These are phyloP conservation scores for Bettongia penicillata DNA, from an alignment of 2,113 vertebrate species.

Conservation along the genomic window DNA sequence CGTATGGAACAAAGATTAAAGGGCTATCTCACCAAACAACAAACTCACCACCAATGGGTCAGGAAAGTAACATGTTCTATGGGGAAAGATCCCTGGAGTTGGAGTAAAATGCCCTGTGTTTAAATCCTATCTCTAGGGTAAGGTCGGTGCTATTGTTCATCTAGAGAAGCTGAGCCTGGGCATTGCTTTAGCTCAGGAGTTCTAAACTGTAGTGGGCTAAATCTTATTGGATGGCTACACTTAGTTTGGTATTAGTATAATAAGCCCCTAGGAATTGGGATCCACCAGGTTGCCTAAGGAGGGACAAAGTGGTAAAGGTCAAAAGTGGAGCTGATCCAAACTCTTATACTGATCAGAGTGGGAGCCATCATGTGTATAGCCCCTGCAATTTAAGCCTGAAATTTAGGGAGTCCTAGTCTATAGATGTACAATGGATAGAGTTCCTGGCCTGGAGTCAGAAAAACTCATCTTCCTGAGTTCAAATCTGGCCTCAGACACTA, in stretches of 20 bases:
- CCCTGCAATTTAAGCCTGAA: not conserved
- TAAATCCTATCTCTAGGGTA: not conserved
- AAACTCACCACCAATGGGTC: not conserved
- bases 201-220: not conserved
- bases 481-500: not conserved
- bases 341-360: not conserved
- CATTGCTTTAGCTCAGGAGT: not conserved
- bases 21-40: not conserved
- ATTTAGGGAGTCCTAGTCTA: not conserved
- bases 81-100: not conserved
- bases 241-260: not conserved
- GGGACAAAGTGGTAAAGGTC: not conserved
- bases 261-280: not conserved
- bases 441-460: not conserved
- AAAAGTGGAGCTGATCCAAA: not conserved
- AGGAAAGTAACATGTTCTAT: not conserved
- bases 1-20: not conserved
- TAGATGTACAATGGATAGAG: not conserved
- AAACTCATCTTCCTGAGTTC: not conserved
- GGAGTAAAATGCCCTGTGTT: not conserved
- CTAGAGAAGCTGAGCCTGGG: not conserved
- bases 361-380: not conserved
- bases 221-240: not conserved
- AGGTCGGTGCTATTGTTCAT: not conserved
- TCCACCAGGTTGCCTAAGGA: not conserved